Base-by-base conservation (phyloP, 2,113 vertebrate species). In the Bos javanicus region DNA sequence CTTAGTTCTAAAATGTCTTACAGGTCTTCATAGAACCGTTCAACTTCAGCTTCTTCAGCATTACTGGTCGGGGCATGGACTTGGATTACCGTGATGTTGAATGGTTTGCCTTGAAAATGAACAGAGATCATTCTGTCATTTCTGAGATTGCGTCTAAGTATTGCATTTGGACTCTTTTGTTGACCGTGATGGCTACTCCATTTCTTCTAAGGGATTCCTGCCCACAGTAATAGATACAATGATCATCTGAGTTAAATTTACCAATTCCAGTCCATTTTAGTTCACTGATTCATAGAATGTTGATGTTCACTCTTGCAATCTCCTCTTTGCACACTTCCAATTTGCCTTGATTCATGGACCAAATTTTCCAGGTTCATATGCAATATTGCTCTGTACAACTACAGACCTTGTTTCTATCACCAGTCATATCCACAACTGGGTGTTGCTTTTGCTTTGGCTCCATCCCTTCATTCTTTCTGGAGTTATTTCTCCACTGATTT, bases 271-370 rank as follows among this genome's bases (percentile, higher is more conserved):
- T 36, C 62, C 17, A 36, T 67, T 67, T 11, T 67, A 36, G 17
- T 67, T 21, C 0, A 0, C 4, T 36, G 64, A 67, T 36, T 67
- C 17, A 4, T 67, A 67, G n/a, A 36, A 36, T 21, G n/a, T 36
- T 1, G 5, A 21, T 0, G 1, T 36, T 36, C 64, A 67, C 64
- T 36, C 33, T 67, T 67, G n/a, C 8, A n/a, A 11, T 36, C 8
- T 67, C 17, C n/a, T 67, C 4, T 36, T 21, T 67, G 8, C 11
- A 2, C 33, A 36, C 19, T 36, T 36, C 8, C 64, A 21, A 36
- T 67, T 11, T 67, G n/a, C 9, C 64, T 67, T 67, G n/a, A 67
- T 19, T 36, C 33, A 36, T 67, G 64, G 62, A n/a, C 8, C 33
- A 19, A 67, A n/a, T n/a, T n/a, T 67, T 67, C 62, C 17, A 67